A percentile compares a stretch with the other conserved stretches of the same genome.
Conservation (phyloP, 2,888 invertebrate genomes). For the Allacma fusca region DNA sequence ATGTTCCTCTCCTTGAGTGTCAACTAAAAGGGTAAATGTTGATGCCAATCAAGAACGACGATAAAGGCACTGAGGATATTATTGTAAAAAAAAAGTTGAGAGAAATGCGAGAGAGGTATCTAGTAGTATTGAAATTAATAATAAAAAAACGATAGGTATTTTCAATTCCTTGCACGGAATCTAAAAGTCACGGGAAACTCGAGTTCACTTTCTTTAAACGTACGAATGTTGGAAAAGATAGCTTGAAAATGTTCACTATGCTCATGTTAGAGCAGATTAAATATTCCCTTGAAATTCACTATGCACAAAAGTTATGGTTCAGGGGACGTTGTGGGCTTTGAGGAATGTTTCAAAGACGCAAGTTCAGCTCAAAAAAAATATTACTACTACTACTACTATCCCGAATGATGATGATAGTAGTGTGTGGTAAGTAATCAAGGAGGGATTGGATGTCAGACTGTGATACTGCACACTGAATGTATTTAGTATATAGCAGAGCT, state of each 20-base stretch:
- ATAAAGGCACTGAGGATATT: too few relatives aligned
- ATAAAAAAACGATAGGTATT: neutral
- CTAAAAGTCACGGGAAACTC: neutral
- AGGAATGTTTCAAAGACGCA: too few relatives aligned
- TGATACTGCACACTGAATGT: too few relatives aligned
- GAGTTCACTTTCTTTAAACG: neutral
- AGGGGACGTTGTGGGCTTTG: too few relatives aligned
- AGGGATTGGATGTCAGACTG: too few relatives aligned
- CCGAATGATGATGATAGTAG: too few relatives aligned
- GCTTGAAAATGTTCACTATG: slow-evolving; percentile 11
- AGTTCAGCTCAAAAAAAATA: too few relatives aligned
- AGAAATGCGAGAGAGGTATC: neutral
- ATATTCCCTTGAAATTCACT: neutral
- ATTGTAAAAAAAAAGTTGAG: neutral
- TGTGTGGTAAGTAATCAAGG: too few relatives aligned
- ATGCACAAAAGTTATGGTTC: too few relatives aligned
- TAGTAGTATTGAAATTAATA: too few relatives aligned
- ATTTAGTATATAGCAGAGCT: too few relatives aligned
- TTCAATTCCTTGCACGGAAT: slow-evolving; percentile 2
- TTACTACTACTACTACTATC: too few relatives aligned
- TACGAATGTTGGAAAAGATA: slow-evolving; percentile 12
- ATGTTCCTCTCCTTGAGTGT: slow-evolving; percentile 7
- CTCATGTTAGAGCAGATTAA: slow-evolving; percentile 12
- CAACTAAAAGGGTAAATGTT: neutral
- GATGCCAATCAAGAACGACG: neutral